Base-by-base conservation (phyloP, 2,888 invertebrate species). In the Halictus quadricinctus region DNA sequence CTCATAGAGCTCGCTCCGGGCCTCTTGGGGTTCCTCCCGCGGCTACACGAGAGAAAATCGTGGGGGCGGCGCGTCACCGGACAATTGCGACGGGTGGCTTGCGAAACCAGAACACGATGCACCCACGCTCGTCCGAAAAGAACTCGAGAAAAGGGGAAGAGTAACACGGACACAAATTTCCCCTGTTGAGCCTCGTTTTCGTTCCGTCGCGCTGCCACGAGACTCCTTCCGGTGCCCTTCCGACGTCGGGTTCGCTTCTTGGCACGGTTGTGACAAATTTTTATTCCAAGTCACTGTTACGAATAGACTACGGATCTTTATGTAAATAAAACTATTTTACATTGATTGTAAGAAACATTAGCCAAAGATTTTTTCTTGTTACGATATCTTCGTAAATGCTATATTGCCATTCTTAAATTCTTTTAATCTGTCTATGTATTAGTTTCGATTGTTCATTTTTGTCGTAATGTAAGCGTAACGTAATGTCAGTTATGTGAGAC, bases 11-110 rank as follows among this genome's bases (percentile, higher is more conserved):
- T 64, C 6, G 25, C 64, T 29, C 29, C 15, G 64, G 64, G 54
- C n/a, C 54, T 41, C 78, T 79, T 75, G 69, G 81, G 85, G 87
- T 87, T 86, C 87, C 88, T 88, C 87, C 79, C 60, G 76, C 50
- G 60, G 75, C 79, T 69, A 74, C 73, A 18, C 81, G 85, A 54
- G 88, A 86, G 90, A 87, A 90, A 90, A 89, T 79, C 84, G 90
- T 85, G 90, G 90, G 83, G 90, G 90, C 90, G 89, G 70, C 78
- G 84, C 83, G 86, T 90, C 89, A 76, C 89, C 66, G 80, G 78
- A 81, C 86, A 74, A 84, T 82, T 80, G 89, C 83, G 43, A 79
- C 87, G 83, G 78, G 74, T 77, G 76, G 79, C 82, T 89, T 88
- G 90, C 88, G 88, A 90, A 90, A 90, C 72, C 77, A 83, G 88